phyloP scores from a whole-genome alignment of 2,888 invertebrate species.

The Baccha elongata region DNA sequence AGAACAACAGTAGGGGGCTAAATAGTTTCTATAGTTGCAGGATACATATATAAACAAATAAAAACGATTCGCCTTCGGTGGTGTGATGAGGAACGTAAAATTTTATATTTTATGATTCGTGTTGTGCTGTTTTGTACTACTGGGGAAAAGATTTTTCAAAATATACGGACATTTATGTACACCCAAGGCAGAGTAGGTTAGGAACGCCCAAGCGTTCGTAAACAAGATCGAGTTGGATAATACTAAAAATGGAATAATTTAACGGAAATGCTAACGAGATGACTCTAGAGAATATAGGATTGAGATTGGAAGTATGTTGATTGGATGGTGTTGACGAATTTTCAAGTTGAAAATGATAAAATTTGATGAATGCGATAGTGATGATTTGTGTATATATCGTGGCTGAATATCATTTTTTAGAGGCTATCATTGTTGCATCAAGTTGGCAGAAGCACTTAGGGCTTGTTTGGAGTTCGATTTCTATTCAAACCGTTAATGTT shows the following conservation, averaged over 20 bases:
- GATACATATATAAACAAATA: conserved; percentile 54
- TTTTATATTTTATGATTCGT: conserved; percentile 54
- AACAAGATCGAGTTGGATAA: conserved; percentile 7
- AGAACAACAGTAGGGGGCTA: not conserved
- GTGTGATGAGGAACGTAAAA: conserved; percentile 48
- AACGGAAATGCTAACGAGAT: conserved; percentile 39
- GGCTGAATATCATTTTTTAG: too few relatives aligned
- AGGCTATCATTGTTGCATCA: too few relatives aligned
- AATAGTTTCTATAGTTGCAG: conserved; percentile 21
- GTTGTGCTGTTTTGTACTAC: conserved; percentile 18
- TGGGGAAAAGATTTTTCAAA: not conserved
- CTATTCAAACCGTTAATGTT: too few relatives aligned
- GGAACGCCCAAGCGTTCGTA: conserved; percentile 3
- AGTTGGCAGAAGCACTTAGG: too few relatives aligned
- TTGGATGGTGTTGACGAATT: conserved; percentile 20
- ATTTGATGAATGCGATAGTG: not conserved
- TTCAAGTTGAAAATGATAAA: not conserved
- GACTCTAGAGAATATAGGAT: conserved; percentile 4
- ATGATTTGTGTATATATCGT: too few relatives aligned
- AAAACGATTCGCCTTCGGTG: conserved; percentile 40
- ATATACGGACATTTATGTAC: not conserved
- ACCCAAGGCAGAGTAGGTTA: conserved; percentile 3
- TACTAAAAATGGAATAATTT: conserved; percentile 28
- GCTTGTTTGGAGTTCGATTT: too few relatives aligned
- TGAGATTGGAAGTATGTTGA: not conserved